Conservation (phyloP, 1,140 invertebrate species). For the Orussus abietinus region DNA sequence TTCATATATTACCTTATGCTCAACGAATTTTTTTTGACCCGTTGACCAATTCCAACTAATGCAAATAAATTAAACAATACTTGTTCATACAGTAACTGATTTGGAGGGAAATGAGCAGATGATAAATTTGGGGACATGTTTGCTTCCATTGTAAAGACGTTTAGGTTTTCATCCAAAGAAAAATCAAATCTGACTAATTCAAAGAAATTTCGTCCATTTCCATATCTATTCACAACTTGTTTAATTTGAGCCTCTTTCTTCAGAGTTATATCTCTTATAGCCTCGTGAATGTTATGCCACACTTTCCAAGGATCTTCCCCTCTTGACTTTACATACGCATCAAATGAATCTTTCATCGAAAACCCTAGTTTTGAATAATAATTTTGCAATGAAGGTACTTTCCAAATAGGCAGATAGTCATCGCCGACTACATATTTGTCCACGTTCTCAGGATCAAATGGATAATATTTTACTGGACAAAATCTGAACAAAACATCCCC, state of each 20-base stretch:
- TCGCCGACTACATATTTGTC: constrained; percentile 95
- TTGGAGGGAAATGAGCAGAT: constrained; percentile 85
- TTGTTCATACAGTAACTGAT: constrained; percentile 88
- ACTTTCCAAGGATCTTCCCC: constrained; percentile 70
- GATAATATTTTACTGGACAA: constrained; percentile 88
- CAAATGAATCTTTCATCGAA: constrained; percentile 84
- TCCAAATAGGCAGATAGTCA: constrained; percentile 92
- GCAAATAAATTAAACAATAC: constrained; percentile 83
- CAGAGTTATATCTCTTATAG: constrained; percentile 70
- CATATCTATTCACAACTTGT: constrained; percentile 53
- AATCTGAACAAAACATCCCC: constrained; percentile 89
- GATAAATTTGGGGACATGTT: constrained; percentile 98
- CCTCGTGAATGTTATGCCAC: constrained; percentile 78
- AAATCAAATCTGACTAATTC: constrained; percentile 94
- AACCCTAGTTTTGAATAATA: constrained; percentile 75
- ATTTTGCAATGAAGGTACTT: constrained; percentile 78
- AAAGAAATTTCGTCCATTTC: constrained; percentile 73
- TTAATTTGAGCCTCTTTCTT: constrained; percentile 71
- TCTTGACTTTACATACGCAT: constrained; percentile 69
- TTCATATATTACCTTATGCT: constrained; percentile 40
- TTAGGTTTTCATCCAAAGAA: constrained; percentile 82
- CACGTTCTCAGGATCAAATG: constrained; percentile 75
- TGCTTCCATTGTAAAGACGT: constrained; percentile 89
- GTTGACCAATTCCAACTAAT: constrained; percentile 71
- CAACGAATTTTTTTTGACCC: constrained; percentile 43